phyloP scores from a whole-genome alignment of 64 coral and sea anemone species.

The Pocillopora verrucosa region DNA sequence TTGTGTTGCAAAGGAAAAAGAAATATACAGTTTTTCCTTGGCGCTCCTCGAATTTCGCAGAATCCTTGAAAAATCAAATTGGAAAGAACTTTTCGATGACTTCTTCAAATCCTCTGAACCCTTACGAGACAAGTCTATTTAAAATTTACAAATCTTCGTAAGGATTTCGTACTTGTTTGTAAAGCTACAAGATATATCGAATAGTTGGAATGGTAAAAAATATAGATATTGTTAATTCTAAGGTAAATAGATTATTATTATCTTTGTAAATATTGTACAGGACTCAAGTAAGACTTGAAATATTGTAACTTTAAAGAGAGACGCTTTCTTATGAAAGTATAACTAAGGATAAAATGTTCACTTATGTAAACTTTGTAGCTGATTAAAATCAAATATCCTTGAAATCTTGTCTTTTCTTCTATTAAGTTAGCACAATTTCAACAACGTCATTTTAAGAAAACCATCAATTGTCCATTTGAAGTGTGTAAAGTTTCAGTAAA shows the following conservation, averaged over 20 bases:
- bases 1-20: too few relatives aligned
- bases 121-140: too few relatives aligned
- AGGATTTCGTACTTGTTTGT: background rate
- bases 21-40: too few relatives aligned
- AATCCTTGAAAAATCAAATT: too few relatives aligned
- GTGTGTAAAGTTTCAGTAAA: too few relatives aligned
- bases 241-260: conserved; percentile 6
- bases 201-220: background rate
- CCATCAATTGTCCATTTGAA: too few relatives aligned
- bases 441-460: too few relatives aligned
- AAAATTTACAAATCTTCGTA: background rate
- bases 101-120: too few relatives aligned
- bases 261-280: conserved; percentile 1
- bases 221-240: background rate
- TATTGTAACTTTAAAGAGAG: background rate
- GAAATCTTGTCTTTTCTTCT: background rate
- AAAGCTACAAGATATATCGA: background rate
- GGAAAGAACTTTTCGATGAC: too few relatives aligned
- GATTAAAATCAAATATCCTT: background rate
- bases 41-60: too few relatives aligned
- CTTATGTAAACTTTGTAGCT: background rate
- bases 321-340: background rate
- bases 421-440: background rate
- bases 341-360: background rate
- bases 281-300: conserved; percentile 20